phyloP scores from a whole-genome alignment of 2,113 vertebrate species.

The Hydrochoerus hydrochaeris region DNA sequence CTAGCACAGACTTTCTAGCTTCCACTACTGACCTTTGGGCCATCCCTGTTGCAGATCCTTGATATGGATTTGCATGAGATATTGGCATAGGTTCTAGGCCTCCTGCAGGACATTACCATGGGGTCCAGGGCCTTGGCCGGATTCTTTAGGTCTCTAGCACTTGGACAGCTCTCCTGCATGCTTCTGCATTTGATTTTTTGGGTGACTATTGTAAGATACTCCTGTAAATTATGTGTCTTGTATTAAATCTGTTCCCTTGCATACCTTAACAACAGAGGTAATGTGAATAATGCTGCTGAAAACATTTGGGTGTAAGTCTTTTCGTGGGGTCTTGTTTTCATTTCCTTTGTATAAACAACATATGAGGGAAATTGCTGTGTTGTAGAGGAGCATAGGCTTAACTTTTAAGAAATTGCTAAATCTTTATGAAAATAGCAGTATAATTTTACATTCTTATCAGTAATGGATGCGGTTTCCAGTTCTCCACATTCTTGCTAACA shows the following conservation, averaged over 20 bases:
- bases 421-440: neutral
- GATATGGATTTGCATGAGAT: neutral
- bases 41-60: neutral
- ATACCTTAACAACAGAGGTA: neutral
- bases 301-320: neutral
- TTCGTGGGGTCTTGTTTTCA: neutral
- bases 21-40: neutral
- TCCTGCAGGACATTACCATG: neutral
- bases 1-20: neutral
- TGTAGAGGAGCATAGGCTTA: neutral
- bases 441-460: neutral
- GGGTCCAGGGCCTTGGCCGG: neutral
- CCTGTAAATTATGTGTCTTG: neutral
- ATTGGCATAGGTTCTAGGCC: neutral
- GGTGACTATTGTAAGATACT: neutral
- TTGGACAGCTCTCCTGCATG: neutral
- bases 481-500: neutral
- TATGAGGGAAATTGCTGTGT: neutral
- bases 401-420: neutral
- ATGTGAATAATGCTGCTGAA: neutral
- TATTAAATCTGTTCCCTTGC: neutral
- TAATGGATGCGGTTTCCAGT: neutral
- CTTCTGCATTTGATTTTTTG: neutral
- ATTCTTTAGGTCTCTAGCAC: neutral
- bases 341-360: constrained; percentile 6